phyloP scores from a whole-genome alignment of 2,888 invertebrate genomes.

The Drymonia ruficornis region DNA sequence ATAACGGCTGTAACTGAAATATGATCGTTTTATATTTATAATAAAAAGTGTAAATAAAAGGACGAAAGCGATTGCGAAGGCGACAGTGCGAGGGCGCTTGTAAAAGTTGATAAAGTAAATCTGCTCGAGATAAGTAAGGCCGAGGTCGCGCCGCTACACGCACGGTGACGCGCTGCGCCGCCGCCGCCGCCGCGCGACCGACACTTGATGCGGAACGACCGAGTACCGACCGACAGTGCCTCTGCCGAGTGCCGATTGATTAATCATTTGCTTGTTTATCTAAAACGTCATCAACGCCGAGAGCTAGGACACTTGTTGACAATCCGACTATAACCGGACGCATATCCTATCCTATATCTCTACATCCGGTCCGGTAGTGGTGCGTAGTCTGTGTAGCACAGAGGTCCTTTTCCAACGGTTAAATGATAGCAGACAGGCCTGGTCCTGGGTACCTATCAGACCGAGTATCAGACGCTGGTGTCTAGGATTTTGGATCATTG shows the following conservation, averaged over 20 bases:
- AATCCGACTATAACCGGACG: neutral
- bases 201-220: neutral
- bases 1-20: neutral
- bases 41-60: neutral
- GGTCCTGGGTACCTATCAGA: too few relatives aligned
- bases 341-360: neutral
- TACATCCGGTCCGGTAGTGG: neutral
- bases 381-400: too few relatives aligned
- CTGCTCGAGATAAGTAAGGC: conserved; percentile 62
- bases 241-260: conserved; percentile 33
- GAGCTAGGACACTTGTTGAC: neutral
- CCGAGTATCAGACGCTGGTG: too few relatives aligned
- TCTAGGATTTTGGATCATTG: too few relatives aligned
- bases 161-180: conserved; percentile 32
- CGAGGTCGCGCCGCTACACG: conserved; percentile 56
- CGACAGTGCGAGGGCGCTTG: conserved; percentile 36
- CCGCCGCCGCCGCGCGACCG: conserved; percentile 1
- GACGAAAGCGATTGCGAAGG: conserved; percentile 14
- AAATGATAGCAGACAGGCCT: too few relatives aligned
- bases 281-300: conserved; percentile 2
- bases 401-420: too few relatives aligned
- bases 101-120: conserved; percentile 55
- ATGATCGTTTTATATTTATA: neutral
- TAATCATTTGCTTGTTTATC: conserved; percentile 25
- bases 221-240: conserved; percentile 6